These are phyloP conservation scores for Euschistus heros DNA, from an alignment of 1,140 invertebrate species.

Conservation along the genomic window DNA sequence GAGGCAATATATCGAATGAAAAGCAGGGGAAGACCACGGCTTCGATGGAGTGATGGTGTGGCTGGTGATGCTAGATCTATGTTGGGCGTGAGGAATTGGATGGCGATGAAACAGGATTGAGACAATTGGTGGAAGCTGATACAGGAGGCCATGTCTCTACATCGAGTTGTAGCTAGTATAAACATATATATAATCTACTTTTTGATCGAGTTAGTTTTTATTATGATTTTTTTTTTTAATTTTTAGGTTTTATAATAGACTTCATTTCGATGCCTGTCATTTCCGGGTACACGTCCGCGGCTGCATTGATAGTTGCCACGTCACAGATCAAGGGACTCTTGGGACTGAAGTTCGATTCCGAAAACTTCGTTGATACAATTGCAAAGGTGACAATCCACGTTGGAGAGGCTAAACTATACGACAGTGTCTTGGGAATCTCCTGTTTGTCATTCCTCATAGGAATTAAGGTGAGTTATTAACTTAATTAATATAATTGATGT, in stretches of 20 bases:
- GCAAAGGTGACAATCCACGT: slow-evolving; percentile 50
- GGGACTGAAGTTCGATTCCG: slow-evolving; percentile 61
- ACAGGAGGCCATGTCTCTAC: too few relatives aligned
- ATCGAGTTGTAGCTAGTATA: too few relatives aligned
- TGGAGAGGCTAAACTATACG: slow-evolving; percentile 48
- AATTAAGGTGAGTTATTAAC: slow-evolving; percentile 44
- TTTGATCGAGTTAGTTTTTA: too few relatives aligned
- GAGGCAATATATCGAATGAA: too few relatives aligned
- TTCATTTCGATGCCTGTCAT: slow-evolving; percentile 91
- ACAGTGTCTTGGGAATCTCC: slow-evolving; percentile 53
- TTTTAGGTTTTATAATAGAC: slow-evolving; percentile 80
- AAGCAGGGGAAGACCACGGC: too few relatives aligned
- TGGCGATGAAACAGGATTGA: too few relatives aligned
- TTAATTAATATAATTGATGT: neutral
- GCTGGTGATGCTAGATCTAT: too few relatives aligned
- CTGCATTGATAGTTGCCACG: slow-evolving; percentile 80
- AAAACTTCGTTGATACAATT: slow-evolving; percentile 59
- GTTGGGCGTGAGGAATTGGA: too few relatives aligned
- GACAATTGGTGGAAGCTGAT: too few relatives aligned
- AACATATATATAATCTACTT: too few relatives aligned
- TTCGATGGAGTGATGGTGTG: too few relatives aligned
- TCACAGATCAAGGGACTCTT: slow-evolving; percentile 78
- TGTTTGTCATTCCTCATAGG: slow-evolving; percentile 58
- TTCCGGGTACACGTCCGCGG: slow-evolving; percentile 86
- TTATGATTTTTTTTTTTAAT: slow-evolving; percentile 17